phyloP scores from a whole-genome alignment of 2,797 vertebrate species.

The Avahi laniger region DNA sequence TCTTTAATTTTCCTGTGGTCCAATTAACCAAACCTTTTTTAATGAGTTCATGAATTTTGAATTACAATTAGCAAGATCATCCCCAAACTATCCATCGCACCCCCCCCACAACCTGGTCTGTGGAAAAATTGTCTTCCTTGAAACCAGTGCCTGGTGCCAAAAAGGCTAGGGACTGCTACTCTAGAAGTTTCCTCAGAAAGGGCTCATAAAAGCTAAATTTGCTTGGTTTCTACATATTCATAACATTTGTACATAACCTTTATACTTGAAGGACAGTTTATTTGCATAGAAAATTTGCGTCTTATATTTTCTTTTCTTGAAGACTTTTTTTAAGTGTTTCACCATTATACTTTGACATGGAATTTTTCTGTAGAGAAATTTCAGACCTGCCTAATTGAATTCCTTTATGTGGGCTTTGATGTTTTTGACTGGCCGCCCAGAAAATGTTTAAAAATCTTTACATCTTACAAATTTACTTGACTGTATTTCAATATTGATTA shows the following conservation, averaged over 20 bases:
- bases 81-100: too few species aligned
- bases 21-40: background rate
- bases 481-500: background rate
- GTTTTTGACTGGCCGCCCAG: background rate
- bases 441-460: constrained; percentile 10
- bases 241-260: background rate
- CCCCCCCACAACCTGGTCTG: too few species aligned
- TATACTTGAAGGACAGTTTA: background rate
- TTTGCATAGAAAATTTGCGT: background rate
- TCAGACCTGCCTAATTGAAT: background rate
- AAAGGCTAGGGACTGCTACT: background rate
- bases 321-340: background rate
- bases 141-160: too few species aligned
- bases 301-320: background rate
- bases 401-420: background rate
- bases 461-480: background rate
- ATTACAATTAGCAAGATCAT: background rate
- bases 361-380: background rate
- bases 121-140: too few species aligned
- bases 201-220: background rate
- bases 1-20: background rate
- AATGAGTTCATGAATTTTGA: background rate
- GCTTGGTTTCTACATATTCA: background rate
- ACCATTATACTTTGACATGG: background rate
- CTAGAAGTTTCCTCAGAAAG: background rate